These are phyloP conservation scores for Microctonus aethiopoides DNA, from an alignment of 2,888 invertebrate species.

Conservation along the genomic window DNA sequence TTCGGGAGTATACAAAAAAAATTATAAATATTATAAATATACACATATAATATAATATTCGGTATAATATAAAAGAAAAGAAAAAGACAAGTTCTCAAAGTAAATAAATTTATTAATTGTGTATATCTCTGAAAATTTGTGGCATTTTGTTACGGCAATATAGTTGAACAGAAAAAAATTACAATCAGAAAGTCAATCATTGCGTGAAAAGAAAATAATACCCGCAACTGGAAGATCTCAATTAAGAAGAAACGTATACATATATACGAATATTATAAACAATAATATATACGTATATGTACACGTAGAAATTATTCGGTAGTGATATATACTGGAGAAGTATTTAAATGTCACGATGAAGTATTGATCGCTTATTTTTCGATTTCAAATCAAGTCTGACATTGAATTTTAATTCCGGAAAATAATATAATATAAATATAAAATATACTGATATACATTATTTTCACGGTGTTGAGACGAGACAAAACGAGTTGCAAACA, in stretches of 20 bases:
- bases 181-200: neutral
- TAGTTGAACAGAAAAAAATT: neutral
- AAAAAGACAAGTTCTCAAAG: neutral
- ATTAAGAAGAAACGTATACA: neutral
- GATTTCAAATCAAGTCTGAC: neutral
- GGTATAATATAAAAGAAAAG: neutral
- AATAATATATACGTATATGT: neutral
- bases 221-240: slow-evolving; percentile 30
- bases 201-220: neutral
- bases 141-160: slow-evolving; percentile 7
- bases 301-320: neutral
- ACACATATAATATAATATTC: neutral
- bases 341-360: neutral
- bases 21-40: no score
- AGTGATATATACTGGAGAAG: neutral
- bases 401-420: neutral
- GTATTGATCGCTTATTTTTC: neutral
- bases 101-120: neutral
- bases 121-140: neutral
- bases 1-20: neutral
- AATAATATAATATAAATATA: neutral
- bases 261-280: neutral
- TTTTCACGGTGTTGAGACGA: slow-evolving; percentile 22
- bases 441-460: neutral
- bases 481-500: slow-evolving; percentile 9